Evolutionary conservation across 2,797 vertebrate genomes (phyloP), one percentile per base, ranked within the genome.

Genomic region (Danio choprae): DNA sequence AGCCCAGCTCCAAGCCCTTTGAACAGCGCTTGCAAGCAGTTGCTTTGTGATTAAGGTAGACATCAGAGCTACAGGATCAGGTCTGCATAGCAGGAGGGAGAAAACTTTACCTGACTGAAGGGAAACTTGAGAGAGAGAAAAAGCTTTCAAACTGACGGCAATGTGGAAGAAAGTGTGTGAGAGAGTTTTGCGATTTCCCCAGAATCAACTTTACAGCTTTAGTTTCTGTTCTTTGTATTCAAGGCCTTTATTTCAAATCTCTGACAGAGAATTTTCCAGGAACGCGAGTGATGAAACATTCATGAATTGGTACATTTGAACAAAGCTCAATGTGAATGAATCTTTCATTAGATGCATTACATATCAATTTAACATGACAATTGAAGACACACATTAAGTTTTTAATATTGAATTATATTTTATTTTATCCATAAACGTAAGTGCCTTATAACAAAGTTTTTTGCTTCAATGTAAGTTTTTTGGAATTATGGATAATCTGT

Each of bases 21-120:
- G 79, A 86, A 80, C 73, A 72, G 7, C 12, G 22, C 16, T 80
- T 77, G 65, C 60, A 83, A 77, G 84, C 81, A 80, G 81, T 73
- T 74, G 77, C 22, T 62, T 77, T 65, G 22, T 79, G 82, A 81
- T 85, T 58, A 79, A 29, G 59, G 58, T 41, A 3, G 67, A 58
- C 75, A 68, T 68, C 64, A 69, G 53, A 78, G 64, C 20, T 20
- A 78, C 44, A 60, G n/a, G 43, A 69, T 83, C 76, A 71, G 62
- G 20, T 7, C 43, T 56, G 71, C 56, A 69, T 20, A 69, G 58
- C 70, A 83, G 70, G 29, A 55, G 12, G 20, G 10, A 38, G 38
- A 46, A 74, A 69, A 48, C 8, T 63, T 69, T 68, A 40, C 22
- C 7, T 60, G 74, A 63, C 46, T 18, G 29, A 76, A 16, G 29